Base-by-base conservation (phyloP, 2,797 vertebrate genomes). In the Pangasius krempfi region DNA sequence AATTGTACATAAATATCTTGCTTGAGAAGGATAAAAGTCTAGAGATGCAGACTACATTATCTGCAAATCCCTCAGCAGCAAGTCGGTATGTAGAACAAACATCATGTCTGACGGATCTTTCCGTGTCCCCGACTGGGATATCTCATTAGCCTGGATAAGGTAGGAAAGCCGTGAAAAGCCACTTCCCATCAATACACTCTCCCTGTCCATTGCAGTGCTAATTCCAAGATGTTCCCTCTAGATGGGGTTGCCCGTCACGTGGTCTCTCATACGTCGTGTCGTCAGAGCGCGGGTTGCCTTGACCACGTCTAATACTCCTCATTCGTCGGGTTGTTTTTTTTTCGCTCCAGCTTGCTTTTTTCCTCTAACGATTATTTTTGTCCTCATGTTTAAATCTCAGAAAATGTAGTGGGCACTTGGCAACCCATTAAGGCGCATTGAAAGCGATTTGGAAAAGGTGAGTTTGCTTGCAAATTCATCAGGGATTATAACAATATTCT, bases 371-470 rank as follows among this genome's bases (percentile, higher is more conserved):
- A 27, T 22, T 54, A 81, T 85, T 86, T 86, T 75, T 54, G 30
- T 56, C 33, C 9, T 22, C 60, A 22, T 58, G 75, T 33, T 16
- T 76, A 84, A 89, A 62, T 50, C 40, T 27, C 14, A 3, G 13
- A 14, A 70, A 72, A 62, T 47, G 16, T 5, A 27, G 6, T 10
- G 81, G 68, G 62, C 22, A 89, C 62, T 60, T 91, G 92, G 92
- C 92, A 92, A 92, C 89, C 89, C 79, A 83, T 82, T 88, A 83
- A 88, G 90, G 88, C 92, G 92, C 92, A 92, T 92, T 89, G 86
- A 92, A 86, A 91, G 88, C 91, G 89, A 91, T 80, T 91, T 92
- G 89, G 84, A 58, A 89, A 89, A 92, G 92, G 92, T 92, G 91
- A 92, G 92, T 92, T 92, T 87, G 88, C 88, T 52, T 87, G 62